phyloP scores from a whole-genome alignment of 2,797 vertebrate genomes.

The Gymnoscopelus braueri region DNA sequence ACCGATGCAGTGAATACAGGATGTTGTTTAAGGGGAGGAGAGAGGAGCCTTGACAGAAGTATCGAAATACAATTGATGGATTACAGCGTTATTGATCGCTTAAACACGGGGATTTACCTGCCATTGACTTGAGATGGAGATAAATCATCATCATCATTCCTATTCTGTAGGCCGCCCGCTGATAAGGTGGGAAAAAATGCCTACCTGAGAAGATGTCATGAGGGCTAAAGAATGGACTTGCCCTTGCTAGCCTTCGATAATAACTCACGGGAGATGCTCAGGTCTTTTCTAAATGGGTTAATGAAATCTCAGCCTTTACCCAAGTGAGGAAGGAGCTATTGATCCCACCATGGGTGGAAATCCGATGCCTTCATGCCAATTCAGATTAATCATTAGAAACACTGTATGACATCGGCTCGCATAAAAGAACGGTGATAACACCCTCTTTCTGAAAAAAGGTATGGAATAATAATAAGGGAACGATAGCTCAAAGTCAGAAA shows the following conservation, averaged over 20 bases:
- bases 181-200: slow-evolving; percentile 40
- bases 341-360: slow-evolving; percentile 77
- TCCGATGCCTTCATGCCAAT: slow-evolving; percentile 78
- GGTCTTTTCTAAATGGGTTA: slow-evolving; percentile 80
- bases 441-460: slow-evolving; percentile 56
- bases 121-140: slow-evolving; percentile 64
- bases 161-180: slow-evolving; percentile 54
- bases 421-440: slow-evolving; percentile 66
- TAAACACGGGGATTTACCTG: slow-evolving; percentile 76
- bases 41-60: slow-evolving; percentile 60
- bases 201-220: slow-evolving; percentile 57
- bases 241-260: slow-evolving; percentile 76
- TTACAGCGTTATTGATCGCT: slow-evolving; percentile 70
- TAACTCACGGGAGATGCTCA: slow-evolving; percentile 79
- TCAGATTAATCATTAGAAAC: slow-evolving; percentile 79
- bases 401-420: slow-evolving; percentile 72
- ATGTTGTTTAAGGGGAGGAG: slow-evolving; percentile 69
- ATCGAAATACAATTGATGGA: slow-evolving; percentile 77
- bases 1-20: slow-evolving; percentile 64
- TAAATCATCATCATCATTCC: slow-evolving; percentile 72
- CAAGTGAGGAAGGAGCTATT: slow-evolving; percentile 74
- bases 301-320: slow-evolving; percentile 82
- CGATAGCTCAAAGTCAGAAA: slow-evolving; percentile 71
- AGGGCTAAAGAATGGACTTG: slow-evolving; percentile 73
- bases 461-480: slow-evolving; percentile 65